Evolutionary conservation across 53 echinoderm and acorn worm species (phyloP).

Genomic region (Holothuria scabra): DNA sequence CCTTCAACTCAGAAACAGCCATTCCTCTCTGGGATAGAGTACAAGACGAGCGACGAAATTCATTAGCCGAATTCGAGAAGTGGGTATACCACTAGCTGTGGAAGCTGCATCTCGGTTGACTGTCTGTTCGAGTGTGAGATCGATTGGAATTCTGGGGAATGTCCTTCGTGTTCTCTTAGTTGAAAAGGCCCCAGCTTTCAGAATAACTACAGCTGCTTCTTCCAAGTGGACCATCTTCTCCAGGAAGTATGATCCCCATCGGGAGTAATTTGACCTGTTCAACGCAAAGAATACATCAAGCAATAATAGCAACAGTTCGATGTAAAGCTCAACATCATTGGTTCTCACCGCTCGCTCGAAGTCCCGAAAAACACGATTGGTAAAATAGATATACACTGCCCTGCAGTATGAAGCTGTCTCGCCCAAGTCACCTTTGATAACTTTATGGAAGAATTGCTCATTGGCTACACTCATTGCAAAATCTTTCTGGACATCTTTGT

Average conservation of each 20-base stretch:
- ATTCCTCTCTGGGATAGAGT: constrained; percentile 49
- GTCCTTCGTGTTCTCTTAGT: constrained; percentile 14
- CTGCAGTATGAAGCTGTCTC: constrained; percentile 58
- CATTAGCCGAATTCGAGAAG: constrained; percentile 41
- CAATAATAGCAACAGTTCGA: constrained; percentile 38
- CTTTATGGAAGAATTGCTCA: constrained; percentile 43
- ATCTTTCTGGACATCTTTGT: constrained; percentile 9
- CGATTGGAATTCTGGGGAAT: constrained; percentile 50
- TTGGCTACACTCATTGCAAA: constrained; percentile 29
- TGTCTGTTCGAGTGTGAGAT: constrained; percentile 54
- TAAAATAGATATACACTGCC: constrained; percentile 47
- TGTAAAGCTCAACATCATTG: constrained; percentile 56
- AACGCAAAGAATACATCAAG: constrained; percentile 56
- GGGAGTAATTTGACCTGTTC: constrained; percentile 68
- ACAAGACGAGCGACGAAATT: constrained; percentile 52
- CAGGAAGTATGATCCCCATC: constrained; percentile 53
- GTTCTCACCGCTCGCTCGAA: constrained; percentile 54
- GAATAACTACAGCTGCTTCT: neutral
- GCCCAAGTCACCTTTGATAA: constrained; percentile 28
- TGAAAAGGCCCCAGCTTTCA: constrained; percentile 50
- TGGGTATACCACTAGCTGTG: constrained; percentile 33
- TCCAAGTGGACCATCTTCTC: constrained; percentile 10
- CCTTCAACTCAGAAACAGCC: constrained; percentile 52
- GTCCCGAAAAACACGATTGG: constrained; percentile 50
- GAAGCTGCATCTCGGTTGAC: constrained; percentile 57